Evolutionary conservation across 23 tunicate species (phyloP), one percentile per base, ranked within the genome.

Genomic region (Pegea sp.): DNA sequence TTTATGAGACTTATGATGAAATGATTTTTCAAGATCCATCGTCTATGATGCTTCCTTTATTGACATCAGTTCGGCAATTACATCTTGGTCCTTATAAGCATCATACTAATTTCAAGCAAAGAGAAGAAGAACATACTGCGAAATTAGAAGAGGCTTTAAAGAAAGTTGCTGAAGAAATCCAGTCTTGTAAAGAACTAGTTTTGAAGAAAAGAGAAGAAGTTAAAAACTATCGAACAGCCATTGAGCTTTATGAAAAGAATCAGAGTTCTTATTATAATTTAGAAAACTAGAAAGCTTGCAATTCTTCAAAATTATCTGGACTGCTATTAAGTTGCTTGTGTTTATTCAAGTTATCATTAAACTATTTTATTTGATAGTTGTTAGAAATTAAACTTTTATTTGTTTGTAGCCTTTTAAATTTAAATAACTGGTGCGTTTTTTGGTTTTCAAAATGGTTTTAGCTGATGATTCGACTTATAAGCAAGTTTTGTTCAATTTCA

Each of bases 21-120:
- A 75, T 87, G 78, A 69, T 87, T n/a, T 87, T 87, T 48, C 87
- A 69, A 61, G 87, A 87, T 59, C 96, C 96, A 6, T 29, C 75
- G 20, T 59, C 63, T 18, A 84, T 73, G 86, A 73, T 84, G 84
- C 86, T 69, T 67, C 73, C 95, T 27, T 52, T 73, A 42, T 34
- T 84, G 22, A 84, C 81, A 20, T 67, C 68, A 21, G 67, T 60
- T 50, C 59, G 84, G 25, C 76, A 67, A 44, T 57, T 73, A 4
- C 68, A 81, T 11, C 72, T 84, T 24, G 86, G 86, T 27, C 76
- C 81, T 4, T 71, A 84, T 44, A 84, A 84, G 44, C 95, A 84
- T 63, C 76, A 84, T 33, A 73, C 86, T 21, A 77, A 84, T 44
- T 84, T 84, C 58, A 84, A 84, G 31, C 84, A 73, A 18, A 67